Evolutionary conservation across 2,113 vertebrate species (phyloP).

Genomic region (Mastomys natalensis): DNA sequence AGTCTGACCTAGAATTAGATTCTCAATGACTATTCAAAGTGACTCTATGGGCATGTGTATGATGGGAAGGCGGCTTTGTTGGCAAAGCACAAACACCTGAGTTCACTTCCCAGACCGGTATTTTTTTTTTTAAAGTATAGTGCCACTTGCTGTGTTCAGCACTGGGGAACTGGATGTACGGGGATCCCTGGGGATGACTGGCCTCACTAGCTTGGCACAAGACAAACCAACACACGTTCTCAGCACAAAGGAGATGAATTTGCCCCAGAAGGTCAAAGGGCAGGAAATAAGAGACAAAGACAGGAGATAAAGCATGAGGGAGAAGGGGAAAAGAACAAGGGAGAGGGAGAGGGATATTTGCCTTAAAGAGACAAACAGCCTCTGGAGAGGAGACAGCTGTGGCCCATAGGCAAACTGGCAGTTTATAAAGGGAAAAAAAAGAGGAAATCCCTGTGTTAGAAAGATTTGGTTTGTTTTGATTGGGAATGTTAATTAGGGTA

Average conservation of each 20-base stretch:
- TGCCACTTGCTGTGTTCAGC: background rate
- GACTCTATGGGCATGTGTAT: background rate
- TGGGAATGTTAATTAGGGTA: background rate
- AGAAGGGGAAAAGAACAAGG: background rate
- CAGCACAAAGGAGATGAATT: background rate
- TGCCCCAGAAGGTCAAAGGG: background rate
- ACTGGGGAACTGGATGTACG: background rate
- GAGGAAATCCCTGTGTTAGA: background rate
- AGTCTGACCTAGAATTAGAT: background rate
- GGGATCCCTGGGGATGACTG: background rate
- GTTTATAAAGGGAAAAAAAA: background rate
- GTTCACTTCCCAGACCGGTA: background rate
- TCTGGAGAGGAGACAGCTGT: background rate
- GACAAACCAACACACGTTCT: background rate
- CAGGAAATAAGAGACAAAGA: background rate
- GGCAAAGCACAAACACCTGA: background rate
- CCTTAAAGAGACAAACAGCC: background rate
- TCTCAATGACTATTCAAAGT: background rate
- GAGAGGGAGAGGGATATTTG: background rate
- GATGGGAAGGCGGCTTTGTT: background rate
- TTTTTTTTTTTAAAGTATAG: no score
- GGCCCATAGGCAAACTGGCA: background rate
- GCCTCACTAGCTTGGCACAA: background rate
- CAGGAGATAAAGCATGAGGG: background rate
- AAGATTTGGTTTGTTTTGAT: background rate